phyloP scores from a whole-genome alignment of 2,888 invertebrate genomes.

The Dusona sp. region DNA sequence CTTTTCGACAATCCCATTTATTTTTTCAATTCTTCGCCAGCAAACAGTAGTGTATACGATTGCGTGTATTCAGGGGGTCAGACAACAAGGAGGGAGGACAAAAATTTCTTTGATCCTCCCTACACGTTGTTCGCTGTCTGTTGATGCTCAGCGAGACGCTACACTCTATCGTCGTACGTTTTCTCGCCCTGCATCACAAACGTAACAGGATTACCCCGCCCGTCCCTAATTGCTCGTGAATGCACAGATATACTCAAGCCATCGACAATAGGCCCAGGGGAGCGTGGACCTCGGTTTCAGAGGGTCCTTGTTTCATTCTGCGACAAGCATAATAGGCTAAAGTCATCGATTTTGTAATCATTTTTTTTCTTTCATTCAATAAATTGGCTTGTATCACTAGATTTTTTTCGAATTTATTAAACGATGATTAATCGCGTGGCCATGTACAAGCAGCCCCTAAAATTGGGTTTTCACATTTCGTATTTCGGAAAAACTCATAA shows the following conservation, averaged over 20 bases:
- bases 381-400: neutral
- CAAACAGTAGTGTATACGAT: conserved; percentile 67
- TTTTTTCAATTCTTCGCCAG: conserved; percentile 53
- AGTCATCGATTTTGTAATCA: conserved; percentile 31
- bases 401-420: neutral
- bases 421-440: too few relatives aligned
- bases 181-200: conserved; percentile 57
- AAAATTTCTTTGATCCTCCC: conserved; percentile 83
- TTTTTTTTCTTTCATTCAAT: conserved; percentile 8
- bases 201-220: conserved; percentile 84
- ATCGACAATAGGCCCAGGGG: conserved; percentile 75
- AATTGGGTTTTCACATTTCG: too few relatives aligned
- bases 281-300: conserved; percentile 57
- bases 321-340: conserved; percentile 7
- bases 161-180: conserved; percentile 40
- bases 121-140: conserved; percentile 71
- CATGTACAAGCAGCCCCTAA: too few relatives aligned
- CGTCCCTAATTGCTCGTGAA: conserved; percentile 84
- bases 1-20: conserved; percentile 44
- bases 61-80: conserved; percentile 72
- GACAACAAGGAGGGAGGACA: conserved; percentile 58
- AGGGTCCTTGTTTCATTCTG: conserved; percentile 30
- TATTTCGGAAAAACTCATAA: too few relatives aligned
- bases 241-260: conserved; percentile 76
- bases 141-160: conserved; percentile 74